These are phyloP conservation scores for Epinotia ramella DNA, from an alignment of 2,888 invertebrate genomes.

Conservation along the genomic window DNA sequence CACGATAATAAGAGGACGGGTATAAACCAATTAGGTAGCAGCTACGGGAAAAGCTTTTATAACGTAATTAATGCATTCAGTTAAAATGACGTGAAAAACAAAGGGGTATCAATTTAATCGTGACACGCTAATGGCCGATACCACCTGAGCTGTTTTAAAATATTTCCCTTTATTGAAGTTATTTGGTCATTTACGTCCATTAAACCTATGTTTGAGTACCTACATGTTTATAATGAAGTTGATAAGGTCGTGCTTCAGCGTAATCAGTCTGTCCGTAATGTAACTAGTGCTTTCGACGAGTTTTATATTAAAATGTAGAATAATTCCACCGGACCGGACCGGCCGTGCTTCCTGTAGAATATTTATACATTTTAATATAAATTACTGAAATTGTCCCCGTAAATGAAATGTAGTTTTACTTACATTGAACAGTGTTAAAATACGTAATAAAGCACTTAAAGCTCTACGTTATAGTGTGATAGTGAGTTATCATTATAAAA, in stretches of 20 bases:
- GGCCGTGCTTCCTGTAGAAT: too few species aligned
- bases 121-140: conserved; percentile 69
- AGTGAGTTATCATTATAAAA: too few species aligned
- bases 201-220: conserved; percentile 27
- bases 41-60: conserved; percentile 67
- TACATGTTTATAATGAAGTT: conserved; percentile 1
- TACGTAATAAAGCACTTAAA: too few species aligned
- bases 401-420: background rate
- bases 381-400: background rate
- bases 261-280: background rate
- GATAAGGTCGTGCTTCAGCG: background rate
- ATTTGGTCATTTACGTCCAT: conserved; percentile 21
- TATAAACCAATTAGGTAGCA: conserved; percentile 67
- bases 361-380: too few species aligned
- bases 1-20: conserved; percentile 57
- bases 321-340: background rate
- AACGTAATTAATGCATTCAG: conserved; percentile 69
- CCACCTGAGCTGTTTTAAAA: conserved; percentile 62
- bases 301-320: background rate
- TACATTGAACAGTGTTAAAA: background rate
- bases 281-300: background rate
- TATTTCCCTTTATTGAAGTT: conserved; percentile 43
- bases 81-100: conserved; percentile 71
- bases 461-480: too few species aligned
- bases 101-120: conserved; percentile 73